Evolutionary conservation across 1,140 invertebrate species (phyloP).

Genomic region (Aethina tumida): DNA sequence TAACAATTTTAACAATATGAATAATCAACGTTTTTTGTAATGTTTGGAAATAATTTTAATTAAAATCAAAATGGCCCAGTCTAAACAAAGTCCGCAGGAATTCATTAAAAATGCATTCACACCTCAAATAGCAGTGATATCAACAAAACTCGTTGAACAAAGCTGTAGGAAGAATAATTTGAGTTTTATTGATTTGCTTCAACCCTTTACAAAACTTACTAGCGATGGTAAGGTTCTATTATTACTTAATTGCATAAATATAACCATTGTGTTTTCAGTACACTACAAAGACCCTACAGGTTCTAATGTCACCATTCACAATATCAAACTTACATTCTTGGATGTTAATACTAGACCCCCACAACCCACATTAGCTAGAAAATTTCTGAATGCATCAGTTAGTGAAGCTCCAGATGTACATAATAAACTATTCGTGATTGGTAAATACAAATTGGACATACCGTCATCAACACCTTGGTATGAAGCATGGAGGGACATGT

Average conservation of each 20-base stretch:
- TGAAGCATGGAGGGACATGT: slow-evolving; percentile 88
- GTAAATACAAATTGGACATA: slow-evolving; percentile 48
- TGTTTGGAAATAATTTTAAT: slow-evolving; percentile 3
- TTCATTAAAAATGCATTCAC: slow-evolving; percentile 84
- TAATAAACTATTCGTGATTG: slow-evolving; percentile 42
- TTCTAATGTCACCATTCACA: slow-evolving; percentile 57
- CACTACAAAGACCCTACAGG: slow-evolving; percentile 78
- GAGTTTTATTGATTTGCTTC: slow-evolving; percentile 78
- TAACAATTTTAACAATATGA: slow-evolving; percentile 1
- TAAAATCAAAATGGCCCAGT: slow-evolving; percentile 44
- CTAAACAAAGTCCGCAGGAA: slow-evolving; percentile 63
- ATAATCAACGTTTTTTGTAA: not conserved
- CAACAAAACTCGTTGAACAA: slow-evolving; percentile 69
- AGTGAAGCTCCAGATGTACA: slow-evolving; percentile 58
- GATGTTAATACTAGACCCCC: slow-evolving; percentile 73
- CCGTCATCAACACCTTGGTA: slow-evolving; percentile 85
- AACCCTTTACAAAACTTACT: slow-evolving; percentile 75
- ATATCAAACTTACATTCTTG: slow-evolving; percentile 69
- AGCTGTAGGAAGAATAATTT: slow-evolving; percentile 86
- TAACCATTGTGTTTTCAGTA: slow-evolving; percentile 42
- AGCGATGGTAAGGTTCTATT: slow-evolving; percentile 55
- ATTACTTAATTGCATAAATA: slow-evolving; percentile 2
- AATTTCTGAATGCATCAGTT: slow-evolving; percentile 80
- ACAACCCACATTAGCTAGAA: slow-evolving; percentile 72
- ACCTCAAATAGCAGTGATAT: slow-evolving; percentile 77